Conservation (phyloP, 2,797 vertebrate species). For the Chaenodraco wilsoni region DNA sequence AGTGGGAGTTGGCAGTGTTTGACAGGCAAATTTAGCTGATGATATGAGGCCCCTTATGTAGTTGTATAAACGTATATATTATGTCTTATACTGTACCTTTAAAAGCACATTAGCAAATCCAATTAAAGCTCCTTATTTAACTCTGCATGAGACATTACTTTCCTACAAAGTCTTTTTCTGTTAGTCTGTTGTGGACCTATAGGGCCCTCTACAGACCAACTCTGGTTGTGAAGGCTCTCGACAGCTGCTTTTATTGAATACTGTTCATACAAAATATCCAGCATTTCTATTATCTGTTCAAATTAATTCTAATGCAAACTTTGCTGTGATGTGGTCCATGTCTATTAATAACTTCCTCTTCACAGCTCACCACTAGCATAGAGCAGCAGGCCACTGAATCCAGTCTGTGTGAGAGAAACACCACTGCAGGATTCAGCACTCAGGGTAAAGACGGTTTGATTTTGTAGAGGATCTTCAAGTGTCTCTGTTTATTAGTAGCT, state of each 20-base stretch:
- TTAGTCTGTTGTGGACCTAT: slow-evolving; percentile 38
- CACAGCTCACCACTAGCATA: slow-evolving; percentile 77
- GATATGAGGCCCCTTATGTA: slow-evolving; percentile 10
- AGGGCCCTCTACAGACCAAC: slow-evolving; percentile 66
- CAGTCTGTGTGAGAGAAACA: slow-evolving; percentile 86
- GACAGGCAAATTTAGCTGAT: slow-evolving; percentile 10
- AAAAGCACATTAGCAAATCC: slow-evolving; percentile 15
- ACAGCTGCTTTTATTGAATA: not conserved
- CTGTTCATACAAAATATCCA: not conserved
- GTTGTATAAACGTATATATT: not conserved
- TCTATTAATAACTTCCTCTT: slow-evolving; percentile 21
- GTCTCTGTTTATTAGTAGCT: not conserved
- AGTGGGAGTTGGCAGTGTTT: slow-evolving; percentile 7
- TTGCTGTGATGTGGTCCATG: not conserved
- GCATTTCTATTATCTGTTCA: not conserved
- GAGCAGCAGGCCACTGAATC: slow-evolving; percentile 87
- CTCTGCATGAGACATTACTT: slow-evolving; percentile 6
- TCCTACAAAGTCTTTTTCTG: slow-evolving; percentile 5
- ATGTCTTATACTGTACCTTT: not conserved
- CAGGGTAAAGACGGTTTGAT: slow-evolving; percentile 84
- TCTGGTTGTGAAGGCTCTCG: slow-evolving; percentile 12
- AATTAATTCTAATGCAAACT: not conserved
- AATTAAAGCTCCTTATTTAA: slow-evolving; percentile 27
- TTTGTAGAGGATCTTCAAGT: not conserved
- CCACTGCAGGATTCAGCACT: slow-evolving; percentile 85